Base-by-base conservation (phyloP, 2,113 vertebrate species). In the Zosterops hypoxanthus region DNA sequence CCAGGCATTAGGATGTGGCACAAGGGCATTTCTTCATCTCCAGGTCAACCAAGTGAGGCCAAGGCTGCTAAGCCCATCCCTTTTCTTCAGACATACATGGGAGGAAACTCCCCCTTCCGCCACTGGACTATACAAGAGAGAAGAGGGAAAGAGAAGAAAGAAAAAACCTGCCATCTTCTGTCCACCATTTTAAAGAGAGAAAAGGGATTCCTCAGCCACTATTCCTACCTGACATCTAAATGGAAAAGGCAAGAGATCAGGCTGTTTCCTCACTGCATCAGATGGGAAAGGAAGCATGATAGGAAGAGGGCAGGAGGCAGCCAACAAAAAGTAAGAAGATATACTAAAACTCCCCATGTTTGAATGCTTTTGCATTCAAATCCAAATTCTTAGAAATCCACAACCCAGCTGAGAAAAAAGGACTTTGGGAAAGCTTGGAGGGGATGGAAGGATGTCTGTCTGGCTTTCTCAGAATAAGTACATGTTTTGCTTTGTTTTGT, bases 291-390 rank as follows among this genome's bases (percentile, higher is more conserved):
- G 73, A 95, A 75, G 76, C 68, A 92, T 69, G 44, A 90, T 2
- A 94, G 90, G 59, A 97, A 92, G 70, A 92, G 44, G 59, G 55
- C 90, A 85, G 80, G 68, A 92, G 94, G 76, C 80, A 86, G 80
- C 34, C 88, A 93, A 63, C 26, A 49, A 73, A 95, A 96, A 90
- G 92, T 92, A 96, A 94, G 92, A 94, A 65, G 71, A 93, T 82
- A 93, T 75, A 75, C 52, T 91, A 92, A 92, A 86, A 64, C 78
- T 90, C 34, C 33, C 78, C 59, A 36, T 20, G 14, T 52, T 68
- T 53, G 93, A 80, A 86, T n/a, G 56, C 85, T 72, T 57, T 57
- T 70, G 60, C 72, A 81, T 86, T 86, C 73, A 56, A 88, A 93
- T 59, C 57, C 1, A 5, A 84, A 81, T 75, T 88, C 86, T 86